A percentile compares a stretch with the other conserved stretches of the same genome.
Evolutionary conservation across 1,140 invertebrate species (phyloP).

Genomic region (Eupeodes corollae): DNA sequence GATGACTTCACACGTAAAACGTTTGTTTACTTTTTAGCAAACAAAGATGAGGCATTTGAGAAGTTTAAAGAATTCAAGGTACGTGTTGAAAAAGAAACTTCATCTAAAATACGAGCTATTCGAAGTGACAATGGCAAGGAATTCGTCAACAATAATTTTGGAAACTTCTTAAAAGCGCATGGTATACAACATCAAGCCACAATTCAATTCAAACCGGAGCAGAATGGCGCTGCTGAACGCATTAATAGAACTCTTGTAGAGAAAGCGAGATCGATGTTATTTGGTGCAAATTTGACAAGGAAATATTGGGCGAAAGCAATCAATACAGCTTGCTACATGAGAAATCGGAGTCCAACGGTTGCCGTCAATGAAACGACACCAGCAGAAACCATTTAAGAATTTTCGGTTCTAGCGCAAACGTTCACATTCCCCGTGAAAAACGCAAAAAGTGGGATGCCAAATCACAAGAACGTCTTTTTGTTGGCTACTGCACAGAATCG

Average conservation of each 20-base stretch:
- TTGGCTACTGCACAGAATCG: neutral
- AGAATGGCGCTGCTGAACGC: constrained; percentile 23
- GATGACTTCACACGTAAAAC: constrained; percentile 25
- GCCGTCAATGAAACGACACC: constrained; percentile 12
- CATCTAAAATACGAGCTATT: constrained; percentile 23
- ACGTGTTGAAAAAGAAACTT: constrained; percentile 26
- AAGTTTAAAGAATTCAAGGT: constrained; percentile 22
- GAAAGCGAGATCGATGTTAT: constrained; percentile 5
- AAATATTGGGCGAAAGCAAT: constrained; percentile 23
- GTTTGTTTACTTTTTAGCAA: constrained; percentile 31
- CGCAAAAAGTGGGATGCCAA: constrained; percentile 12
- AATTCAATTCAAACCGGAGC: constrained; percentile 18
- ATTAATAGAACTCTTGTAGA: constrained; percentile 19
- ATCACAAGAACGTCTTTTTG: constrained; percentile 4
- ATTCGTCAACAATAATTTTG: constrained; percentile 21
- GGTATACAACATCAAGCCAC: constrained; percentile 13
- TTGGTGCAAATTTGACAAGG: constrained; percentile 16
- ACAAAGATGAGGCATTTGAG: constrained; percentile 18
- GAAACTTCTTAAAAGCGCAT: neutral
- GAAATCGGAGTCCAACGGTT: neutral
- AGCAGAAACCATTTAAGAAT: constrained; percentile 17
- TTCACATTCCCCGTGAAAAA: constrained; percentile 10
- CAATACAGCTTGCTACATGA: too few species aligned
- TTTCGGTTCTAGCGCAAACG: constrained; percentile 14
- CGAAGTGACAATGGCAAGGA: constrained; percentile 30